These are phyloP conservation scores for Phrynocephalus guinanensis DNA, from an alignment of 2,797 vertebrate genomes.

Conservation along the genomic window DNA sequence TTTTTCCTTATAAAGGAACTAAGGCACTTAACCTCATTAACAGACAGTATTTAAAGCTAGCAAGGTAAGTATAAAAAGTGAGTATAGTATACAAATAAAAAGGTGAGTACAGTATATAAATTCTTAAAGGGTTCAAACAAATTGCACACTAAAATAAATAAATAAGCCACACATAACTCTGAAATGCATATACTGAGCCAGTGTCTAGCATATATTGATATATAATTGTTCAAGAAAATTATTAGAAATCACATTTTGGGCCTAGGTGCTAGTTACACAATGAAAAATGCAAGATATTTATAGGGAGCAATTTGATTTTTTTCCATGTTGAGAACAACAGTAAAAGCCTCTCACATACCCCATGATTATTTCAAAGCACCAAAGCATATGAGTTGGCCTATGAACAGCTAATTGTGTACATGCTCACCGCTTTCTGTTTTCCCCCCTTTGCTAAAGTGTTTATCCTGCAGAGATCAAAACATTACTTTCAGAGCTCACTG, in stretches of 20 bases:
- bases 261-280: not conserved
- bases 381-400: not conserved
- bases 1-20: no score
- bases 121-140: no score
- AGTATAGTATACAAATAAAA: no score
- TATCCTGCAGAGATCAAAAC: conserved; percentile 19
- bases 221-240: not conserved
- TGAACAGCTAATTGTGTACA: conserved; percentile 6
- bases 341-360: no score
- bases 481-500: conserved; percentile 30
- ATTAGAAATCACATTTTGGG: not conserved
- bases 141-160: no score
- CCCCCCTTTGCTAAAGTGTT: not conserved
- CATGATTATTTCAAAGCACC: not conserved
- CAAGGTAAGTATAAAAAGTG: no score
- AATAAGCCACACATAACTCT: not conserved
- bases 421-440: not conserved
- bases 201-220: not conserved
- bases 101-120: no score
- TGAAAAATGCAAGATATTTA: not conserved
- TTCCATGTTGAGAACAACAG: no score
- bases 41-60: no score
- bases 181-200: not conserved
- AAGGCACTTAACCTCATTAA: no score
- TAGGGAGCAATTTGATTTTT: not conserved